Percentiles rank a stretch among this genome's conserved stretches.
Evolutionary conservation across 2,888 invertebrate genomes (phyloP).

Genomic region (Neoaliturus tenellus): DNA sequence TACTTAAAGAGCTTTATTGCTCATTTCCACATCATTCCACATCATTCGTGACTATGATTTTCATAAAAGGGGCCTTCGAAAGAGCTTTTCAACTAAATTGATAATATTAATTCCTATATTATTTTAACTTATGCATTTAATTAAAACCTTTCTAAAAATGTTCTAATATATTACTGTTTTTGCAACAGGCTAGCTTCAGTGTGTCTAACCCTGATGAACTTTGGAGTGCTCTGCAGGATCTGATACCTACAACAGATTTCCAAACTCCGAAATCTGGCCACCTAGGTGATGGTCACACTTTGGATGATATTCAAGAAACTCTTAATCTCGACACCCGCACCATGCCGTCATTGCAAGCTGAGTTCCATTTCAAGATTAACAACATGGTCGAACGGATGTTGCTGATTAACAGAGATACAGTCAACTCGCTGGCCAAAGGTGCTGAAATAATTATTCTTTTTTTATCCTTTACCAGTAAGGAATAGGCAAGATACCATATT

Average conservation of each 20-base stretch:
- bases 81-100: no score
- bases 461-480: no score
- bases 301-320: not conserved
- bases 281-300: not conserved
- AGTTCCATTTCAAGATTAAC: conserved; percentile 23
- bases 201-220: conserved; percentile 6
- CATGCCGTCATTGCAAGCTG: conserved; percentile 3
- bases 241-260: not conserved
- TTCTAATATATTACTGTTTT: not conserved
- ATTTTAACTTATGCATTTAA: no score
- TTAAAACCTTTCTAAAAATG: no score
- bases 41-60: no score
- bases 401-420: not conserved
- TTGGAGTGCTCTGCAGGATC: conserved; percentile 6
- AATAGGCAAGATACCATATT: no score
- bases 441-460: no score
- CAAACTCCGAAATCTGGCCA: not conserved
- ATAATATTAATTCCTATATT: no score
- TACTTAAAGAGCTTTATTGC: no score
- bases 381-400: conserved; percentile 16
- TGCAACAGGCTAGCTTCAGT: conserved; percentile 24
- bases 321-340: not conserved
- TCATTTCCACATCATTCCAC: no score
- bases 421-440: conserved; percentile 26
- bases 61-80: no score